These are phyloP conservation scores for Polypterus bichir DNA, from an alignment of 2,113 vertebrate species.

Conservation along the genomic window DNA sequence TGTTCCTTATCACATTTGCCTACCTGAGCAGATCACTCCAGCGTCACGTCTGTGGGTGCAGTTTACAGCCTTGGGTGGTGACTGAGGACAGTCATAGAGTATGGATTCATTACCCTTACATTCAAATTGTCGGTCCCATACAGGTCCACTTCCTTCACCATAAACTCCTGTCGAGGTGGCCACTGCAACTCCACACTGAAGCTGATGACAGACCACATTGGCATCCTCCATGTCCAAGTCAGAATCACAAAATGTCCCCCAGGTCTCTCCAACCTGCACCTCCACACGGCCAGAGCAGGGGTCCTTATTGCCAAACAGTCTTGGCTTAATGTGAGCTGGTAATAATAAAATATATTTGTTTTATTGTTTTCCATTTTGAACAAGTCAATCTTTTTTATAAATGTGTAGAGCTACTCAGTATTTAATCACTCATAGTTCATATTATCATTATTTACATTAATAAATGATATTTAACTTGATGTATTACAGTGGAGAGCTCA, in stretches of 20 bases:
- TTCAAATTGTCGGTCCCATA: constrained; percentile 27
- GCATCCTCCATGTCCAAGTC: constrained; percentile 26
- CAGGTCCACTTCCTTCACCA: constrained; percentile 6
- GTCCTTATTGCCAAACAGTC: constrained; percentile 19
- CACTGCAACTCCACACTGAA: constrained; percentile 23
- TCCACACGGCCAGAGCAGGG: constrained; percentile 28
- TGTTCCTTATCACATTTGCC: background rate
- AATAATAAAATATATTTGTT: too few relatives aligned
- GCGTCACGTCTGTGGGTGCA: constrained; percentile 18
- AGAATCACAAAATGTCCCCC: constrained; percentile 29
- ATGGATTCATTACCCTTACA: constrained; percentile 25
- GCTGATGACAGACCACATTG: constrained; percentile 28
- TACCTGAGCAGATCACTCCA: constrained; percentile 35
- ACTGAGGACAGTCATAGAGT: constrained; percentile 20
- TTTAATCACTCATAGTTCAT: too few relatives aligned
- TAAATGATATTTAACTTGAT: too few relatives aligned
- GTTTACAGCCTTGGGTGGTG: background rate
- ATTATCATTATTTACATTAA: too few relatives aligned
- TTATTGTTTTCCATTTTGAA: too few relatives aligned
- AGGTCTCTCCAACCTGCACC: constrained; percentile 15
- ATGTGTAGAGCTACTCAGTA: too few relatives aligned
- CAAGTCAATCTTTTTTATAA: too few relatives aligned
- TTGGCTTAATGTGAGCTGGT: constrained; percentile 12
- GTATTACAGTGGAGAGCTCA: too few relatives aligned
- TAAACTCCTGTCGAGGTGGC: constrained; percentile 17